Evolutionary conservation across 2,797 vertebrate species (phyloP).

Genomic region (Lepus oiostolus): DNA sequence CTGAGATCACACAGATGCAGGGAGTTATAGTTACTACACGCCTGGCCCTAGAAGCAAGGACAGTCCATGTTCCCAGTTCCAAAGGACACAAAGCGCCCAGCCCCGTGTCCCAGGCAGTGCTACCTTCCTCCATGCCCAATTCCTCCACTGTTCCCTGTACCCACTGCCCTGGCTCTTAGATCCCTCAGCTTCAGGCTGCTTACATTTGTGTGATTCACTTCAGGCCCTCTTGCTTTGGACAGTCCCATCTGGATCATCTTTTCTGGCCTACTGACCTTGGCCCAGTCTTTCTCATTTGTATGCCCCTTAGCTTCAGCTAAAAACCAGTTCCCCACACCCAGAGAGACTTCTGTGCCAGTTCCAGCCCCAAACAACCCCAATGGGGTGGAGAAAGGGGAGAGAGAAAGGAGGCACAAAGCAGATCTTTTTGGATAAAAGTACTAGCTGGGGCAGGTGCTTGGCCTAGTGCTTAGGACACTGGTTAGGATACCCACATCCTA

Average conservation of each 20-base stretch:
- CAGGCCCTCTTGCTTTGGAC: not conserved
- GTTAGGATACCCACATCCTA: too few species aligned
- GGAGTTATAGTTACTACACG: not conserved
- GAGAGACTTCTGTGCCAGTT: not conserved
- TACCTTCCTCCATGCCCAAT: not conserved
- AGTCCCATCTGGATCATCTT: not conserved
- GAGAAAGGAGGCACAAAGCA: not conserved
- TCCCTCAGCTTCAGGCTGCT: not conserved
- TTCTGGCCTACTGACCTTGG: not conserved
- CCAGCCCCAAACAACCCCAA: not conserved
- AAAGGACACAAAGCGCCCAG: not conserved
- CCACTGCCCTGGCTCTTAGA: not conserved
- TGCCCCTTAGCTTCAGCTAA: not conserved
- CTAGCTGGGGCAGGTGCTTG: too few species aligned
- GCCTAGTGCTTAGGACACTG: too few species aligned
- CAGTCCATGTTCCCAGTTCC: not conserved
- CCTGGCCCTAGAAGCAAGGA: not conserved
- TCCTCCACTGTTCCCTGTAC: not conserved
- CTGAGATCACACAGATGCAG: not conserved
- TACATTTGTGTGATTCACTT: not conserved
- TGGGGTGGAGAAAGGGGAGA: fast-evolving
- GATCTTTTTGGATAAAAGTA: not conserved
- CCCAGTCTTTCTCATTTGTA: not conserved
- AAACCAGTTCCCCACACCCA: not conserved
- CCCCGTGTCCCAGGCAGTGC: not conserved